Conservation (phyloP, 2,113 vertebrate genomes). For the Amblyornis subalaris region DNA sequence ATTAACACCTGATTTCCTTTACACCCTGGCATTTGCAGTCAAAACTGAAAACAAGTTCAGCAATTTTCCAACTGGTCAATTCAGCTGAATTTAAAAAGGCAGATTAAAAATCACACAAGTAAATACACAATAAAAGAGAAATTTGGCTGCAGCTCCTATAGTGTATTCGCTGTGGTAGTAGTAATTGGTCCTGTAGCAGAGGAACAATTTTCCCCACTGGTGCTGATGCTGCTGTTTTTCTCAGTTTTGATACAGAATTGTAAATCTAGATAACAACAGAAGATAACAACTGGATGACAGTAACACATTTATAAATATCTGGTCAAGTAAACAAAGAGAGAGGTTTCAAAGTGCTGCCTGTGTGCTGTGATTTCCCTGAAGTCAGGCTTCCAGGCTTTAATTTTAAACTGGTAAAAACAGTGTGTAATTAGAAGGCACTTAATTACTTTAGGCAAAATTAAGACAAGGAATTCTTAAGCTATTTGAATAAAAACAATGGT, state of each 20-base stretch:
- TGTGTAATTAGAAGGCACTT: neutral
- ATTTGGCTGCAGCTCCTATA: neutral
- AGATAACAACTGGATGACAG: neutral
- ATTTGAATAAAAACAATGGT: neutral
- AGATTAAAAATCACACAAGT: neutral
- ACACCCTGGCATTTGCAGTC: neutral
- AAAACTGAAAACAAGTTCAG: neutral
- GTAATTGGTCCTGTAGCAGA: neutral
- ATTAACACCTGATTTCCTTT: neutral
- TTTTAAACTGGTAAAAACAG: neutral
- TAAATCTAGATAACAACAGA: neutral
- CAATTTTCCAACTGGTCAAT: neutral
- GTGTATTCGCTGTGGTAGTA: neutral
- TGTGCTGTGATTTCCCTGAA: neutral
- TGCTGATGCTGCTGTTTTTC: neutral
- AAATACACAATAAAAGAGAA: neutral
- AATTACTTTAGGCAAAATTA: neutral
- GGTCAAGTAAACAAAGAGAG: neutral
- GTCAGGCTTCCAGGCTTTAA: neutral
- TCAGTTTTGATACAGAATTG: neutral
- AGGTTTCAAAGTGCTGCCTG: neutral
- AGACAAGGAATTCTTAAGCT: neutral
- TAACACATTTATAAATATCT: neutral
- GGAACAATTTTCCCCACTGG: neutral
- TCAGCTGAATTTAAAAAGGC: neutral